A percentile compares a stretch with the other conserved stretches of the same genome.
Conservation (phyloP, 1,140 invertebrate genomes). For the Cepaea nemoralis region DNA sequence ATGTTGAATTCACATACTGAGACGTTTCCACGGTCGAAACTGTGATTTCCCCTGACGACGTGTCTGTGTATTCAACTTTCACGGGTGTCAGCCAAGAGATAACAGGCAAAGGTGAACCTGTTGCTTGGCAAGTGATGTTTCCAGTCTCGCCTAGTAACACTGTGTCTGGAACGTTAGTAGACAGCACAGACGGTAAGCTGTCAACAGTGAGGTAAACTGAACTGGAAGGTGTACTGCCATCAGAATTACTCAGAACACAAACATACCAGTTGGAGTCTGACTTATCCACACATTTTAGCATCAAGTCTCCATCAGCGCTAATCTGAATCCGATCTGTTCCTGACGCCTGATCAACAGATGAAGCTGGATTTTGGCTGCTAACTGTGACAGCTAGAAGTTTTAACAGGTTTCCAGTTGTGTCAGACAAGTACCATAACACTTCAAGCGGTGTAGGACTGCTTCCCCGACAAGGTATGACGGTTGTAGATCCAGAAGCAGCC, state of each 20-base stretch:
- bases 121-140: not conserved
- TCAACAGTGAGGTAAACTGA: not conserved
- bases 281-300: not conserved
- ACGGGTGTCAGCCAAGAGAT: constrained; percentile 20
- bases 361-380: no score
- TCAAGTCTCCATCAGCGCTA: constrained; percentile 3
- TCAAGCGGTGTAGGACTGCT: not conserved
- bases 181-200: not conserved
- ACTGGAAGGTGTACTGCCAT: not conserved
- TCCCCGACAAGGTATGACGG: not conserved
- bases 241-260: constrained; percentile 11
- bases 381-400: not conserved
- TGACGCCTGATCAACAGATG: no score
- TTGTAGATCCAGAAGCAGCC: not conserved
- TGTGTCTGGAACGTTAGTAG: not conserved
- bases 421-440: constrained; percentile 21
- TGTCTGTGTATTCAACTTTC: not conserved
- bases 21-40: not conserved
- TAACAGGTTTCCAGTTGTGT: not conserved
- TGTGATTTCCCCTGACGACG: not conserved
- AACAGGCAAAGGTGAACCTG: not conserved
- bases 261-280: constrained; percentile 7
- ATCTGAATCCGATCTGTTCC: not conserved
- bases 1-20: not conserved
- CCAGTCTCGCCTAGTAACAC: not conserved